Evolutionary conservation across 2,797 vertebrate genomes (phyloP), one percentile per base, ranked within the genome.

Genomic region (Neostethus bicornis): DNA sequence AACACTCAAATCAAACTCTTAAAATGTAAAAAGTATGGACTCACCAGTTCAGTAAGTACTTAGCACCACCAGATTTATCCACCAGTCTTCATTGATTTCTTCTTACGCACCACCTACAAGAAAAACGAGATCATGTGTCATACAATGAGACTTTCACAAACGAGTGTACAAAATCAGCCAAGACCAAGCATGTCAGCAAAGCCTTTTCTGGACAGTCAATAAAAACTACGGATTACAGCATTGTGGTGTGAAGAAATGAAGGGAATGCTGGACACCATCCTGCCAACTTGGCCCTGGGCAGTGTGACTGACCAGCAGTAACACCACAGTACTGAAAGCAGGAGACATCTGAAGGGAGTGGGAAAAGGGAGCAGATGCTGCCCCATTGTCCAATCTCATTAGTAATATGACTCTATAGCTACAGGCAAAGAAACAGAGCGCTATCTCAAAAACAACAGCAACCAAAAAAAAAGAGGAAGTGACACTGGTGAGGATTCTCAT

Each of bases 21-120:
- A 11, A 50, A 47, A 67, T 25, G 29, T 52, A 3, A 28, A 14
- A 32, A 20, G 19, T 42, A 38, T 73, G 32, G 57, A 83, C 85
- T 90, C 70, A 90, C 90, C 66, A 66, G 72, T 74, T 25, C 29
- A 32, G 34, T 23, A 58, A 17, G 37, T 11, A 26, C 50, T 65
- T 48, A n/a, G 51, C 44, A 51, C 46, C 26, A 37, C 59, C 12
- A 2, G 43, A 20, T 53, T 49, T 59, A 53, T 80, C 53, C 4
- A 37, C 47, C 23, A 32, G 64, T 52, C 21, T 52, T 32, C 31
- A 32, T 49, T 21, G 41, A 75, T 49, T 66, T 55, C 7, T 19
- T 37, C 51, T 44, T 61, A 66, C 49, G 23, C 37, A 0, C 49
- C 21, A 6, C 76, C 85, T 87, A 62, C 42, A 51, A 34, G 52